These are phyloP conservation scores for Dendrolimus punctatus DNA, from an alignment of 1,140 invertebrate species.

Conservation along the genomic window DNA sequence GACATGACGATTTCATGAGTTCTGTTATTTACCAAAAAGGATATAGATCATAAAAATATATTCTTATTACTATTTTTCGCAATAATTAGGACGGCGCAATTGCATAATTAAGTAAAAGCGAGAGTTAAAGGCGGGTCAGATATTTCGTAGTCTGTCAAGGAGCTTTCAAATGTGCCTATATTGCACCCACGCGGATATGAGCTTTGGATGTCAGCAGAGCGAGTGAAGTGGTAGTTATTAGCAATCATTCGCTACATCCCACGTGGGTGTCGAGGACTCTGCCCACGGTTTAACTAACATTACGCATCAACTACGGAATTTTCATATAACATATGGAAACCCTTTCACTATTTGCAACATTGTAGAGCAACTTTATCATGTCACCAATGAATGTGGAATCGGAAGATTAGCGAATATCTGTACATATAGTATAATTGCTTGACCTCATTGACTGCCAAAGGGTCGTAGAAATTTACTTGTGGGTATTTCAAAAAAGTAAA, in stretches of 20 bases:
- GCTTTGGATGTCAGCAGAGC: constrained; percentile 27
- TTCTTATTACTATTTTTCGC: not conserved
- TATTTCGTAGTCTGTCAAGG: constrained; percentile 30
- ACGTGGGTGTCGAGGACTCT: constrained; percentile 44
- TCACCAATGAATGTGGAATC: too few species aligned
- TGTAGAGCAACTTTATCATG: too few species aligned
- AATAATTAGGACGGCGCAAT: constrained; percentile 9
- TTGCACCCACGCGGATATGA: constrained; percentile 33
- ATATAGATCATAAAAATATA: too few species aligned
- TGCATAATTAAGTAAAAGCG: constrained; percentile 20
- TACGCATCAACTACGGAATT: constrained; percentile 35
- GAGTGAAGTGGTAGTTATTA: constrained; percentile 21
- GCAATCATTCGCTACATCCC: constrained; percentile 30
- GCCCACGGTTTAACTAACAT: constrained; percentile 32
- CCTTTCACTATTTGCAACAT: not conserved
- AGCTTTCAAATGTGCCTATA: constrained; percentile 32
- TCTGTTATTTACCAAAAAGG: too few species aligned
- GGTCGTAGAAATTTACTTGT: too few species aligned
- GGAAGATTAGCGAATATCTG: too few species aligned
- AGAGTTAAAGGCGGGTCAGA: constrained; percentile 15
- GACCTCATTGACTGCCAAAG: too few species aligned
- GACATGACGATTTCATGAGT: too few species aligned
- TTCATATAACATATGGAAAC: not conserved
- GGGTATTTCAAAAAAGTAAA: too few species aligned
- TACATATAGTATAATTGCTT: too few species aligned